These are phyloP conservation scores for Leptinotarsa tumamoca DNA, from an alignment of 2,888 invertebrate species.

Conservation along the genomic window DNA sequence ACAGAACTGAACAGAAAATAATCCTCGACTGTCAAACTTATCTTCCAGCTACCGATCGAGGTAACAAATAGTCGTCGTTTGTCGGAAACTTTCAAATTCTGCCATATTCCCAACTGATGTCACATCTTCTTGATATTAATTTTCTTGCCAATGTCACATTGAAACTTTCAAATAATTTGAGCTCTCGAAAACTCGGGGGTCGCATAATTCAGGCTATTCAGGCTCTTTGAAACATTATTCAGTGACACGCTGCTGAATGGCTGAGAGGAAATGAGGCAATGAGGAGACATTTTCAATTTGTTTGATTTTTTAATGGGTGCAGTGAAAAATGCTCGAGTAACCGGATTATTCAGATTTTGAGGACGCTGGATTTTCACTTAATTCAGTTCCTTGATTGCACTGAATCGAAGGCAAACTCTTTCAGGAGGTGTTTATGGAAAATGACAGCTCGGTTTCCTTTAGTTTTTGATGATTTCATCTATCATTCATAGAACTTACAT, in stretches of 20 bases:
- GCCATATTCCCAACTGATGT: background rate
- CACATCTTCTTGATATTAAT: slow-evolving; percentile 9
- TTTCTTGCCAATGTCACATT: slow-evolving; percentile 13
- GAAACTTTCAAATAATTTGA: slow-evolving; percentile 11
- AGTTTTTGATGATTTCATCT: too few species aligned
- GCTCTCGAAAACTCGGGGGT: background rate
- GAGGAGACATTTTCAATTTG: slow-evolving; percentile 7
- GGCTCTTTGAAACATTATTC: slow-evolving; percentile 6
- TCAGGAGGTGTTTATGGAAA: too few species aligned
- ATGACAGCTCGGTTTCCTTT: too few species aligned
- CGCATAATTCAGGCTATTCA: slow-evolving; percentile 12
- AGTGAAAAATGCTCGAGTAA: slow-evolving; percentile 4
- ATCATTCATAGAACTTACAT: too few species aligned
- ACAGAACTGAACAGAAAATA: background rate
- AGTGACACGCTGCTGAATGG: slow-evolving; percentile 1
- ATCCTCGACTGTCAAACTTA: background rate
- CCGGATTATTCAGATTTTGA: slow-evolving; percentile 6
- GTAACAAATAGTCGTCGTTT: background rate
- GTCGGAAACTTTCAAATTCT: slow-evolving; percentile 5
- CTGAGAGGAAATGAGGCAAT: slow-evolving; percentile 12
- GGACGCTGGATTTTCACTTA: background rate
- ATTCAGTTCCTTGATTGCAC: background rate
- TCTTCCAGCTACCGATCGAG: background rate
- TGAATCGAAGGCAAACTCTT: background rate
- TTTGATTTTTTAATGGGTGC: slow-evolving; percentile 16